These are phyloP conservation scores for Eilema caniola DNA, from an alignment of 2,888 invertebrate genomes.

Conservation along the genomic window DNA sequence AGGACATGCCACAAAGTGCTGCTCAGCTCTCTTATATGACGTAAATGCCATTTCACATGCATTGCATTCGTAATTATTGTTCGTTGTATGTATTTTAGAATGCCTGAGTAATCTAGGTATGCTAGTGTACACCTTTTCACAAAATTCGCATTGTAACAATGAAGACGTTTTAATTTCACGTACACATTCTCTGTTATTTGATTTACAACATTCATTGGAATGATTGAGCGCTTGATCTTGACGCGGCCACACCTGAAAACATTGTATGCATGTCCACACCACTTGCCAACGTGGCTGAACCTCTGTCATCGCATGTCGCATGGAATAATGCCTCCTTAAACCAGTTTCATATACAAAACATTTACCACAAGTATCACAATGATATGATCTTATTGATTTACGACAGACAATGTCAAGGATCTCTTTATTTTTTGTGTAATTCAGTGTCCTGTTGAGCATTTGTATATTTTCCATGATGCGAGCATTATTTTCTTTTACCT, in stretches of 20 bases:
- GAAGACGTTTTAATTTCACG: constrained; percentile 81
- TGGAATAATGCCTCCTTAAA: constrained; percentile 74
- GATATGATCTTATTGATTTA: constrained; percentile 71
- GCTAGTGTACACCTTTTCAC: constrained; percentile 81
- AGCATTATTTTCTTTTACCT: constrained; percentile 82
- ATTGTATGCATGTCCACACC: constrained; percentile 82
- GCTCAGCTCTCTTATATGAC: constrained; percentile 75
- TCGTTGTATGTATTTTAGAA: constrained; percentile 86
- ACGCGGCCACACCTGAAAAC: constrained; percentile 82
- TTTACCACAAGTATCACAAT: constrained; percentile 80
- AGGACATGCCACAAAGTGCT: constrained; percentile 77
- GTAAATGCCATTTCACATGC: constrained; percentile 76
- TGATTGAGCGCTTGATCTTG: constrained; percentile 75
- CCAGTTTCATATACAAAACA: constrained; percentile 83
- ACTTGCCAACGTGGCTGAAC: constrained; percentile 78
- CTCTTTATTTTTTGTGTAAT: constrained; percentile 81
- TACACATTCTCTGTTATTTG: constrained; percentile 64
- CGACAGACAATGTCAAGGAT: constrained; percentile 70
- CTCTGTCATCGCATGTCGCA: constrained; percentile 70
- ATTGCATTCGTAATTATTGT: constrained; percentile 89
- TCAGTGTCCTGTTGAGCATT: constrained; percentile 77
- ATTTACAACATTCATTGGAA: constrained; percentile 69
- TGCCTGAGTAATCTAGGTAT: constrained; percentile 78
- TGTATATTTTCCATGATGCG: constrained; percentile 83
- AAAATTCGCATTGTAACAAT: constrained; percentile 81